A percentile compares a stretch with the other conserved stretches of the same genome.
Conservation (phyloP, 2,888 invertebrate species). For the Meganola albula region DNA sequence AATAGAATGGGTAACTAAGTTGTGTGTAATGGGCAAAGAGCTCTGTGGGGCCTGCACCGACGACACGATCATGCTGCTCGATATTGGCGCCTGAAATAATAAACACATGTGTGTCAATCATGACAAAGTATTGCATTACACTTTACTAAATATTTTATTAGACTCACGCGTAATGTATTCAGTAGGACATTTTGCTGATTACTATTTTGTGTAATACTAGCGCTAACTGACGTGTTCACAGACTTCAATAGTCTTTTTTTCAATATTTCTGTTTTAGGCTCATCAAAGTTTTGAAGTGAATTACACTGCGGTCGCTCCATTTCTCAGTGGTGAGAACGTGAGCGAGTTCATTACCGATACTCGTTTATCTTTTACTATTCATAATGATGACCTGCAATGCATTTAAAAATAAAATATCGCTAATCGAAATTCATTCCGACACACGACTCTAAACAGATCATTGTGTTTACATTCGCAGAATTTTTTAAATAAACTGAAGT, state of each 20-base stretch:
- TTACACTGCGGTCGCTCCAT: slow-evolving; percentile 73
- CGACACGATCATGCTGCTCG: slow-evolving; percentile 73
- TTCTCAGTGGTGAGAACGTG: slow-evolving; percentile 54
- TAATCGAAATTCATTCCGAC: slow-evolving; percentile 46
- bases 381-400: slow-evolving; percentile 63
- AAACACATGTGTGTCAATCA: slow-evolving; percentile 46
- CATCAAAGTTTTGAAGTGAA: slow-evolving; percentile 75
- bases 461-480: slow-evolving; percentile 33
- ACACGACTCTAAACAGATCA: slow-evolving; percentile 32
- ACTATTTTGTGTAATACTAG: slow-evolving; percentile 50
- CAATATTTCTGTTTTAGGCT: slow-evolving; percentile 70
- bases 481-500: slow-evolving; percentile 17
- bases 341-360: slow-evolving; percentile 60
- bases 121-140: slow-evolving; percentile 32
- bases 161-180: slow-evolving; percentile 70
- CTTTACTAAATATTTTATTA: slow-evolving; percentile 19
- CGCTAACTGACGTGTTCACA: slow-evolving; percentile 44
- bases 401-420: slow-evolving; percentile 66
- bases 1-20: slow-evolving; percentile 64
- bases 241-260: slow-evolving; percentile 73
- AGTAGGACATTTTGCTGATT: slow-evolving; percentile 66
- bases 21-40: slow-evolving; percentile 65
- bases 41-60: slow-evolving; percentile 68
- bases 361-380: slow-evolving; percentile 58
- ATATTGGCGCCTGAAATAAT: slow-evolving; percentile 66